A percentile compares a stretch with the other conserved stretches of the same genome.
These are phyloP conservation scores for Takifugu bimaculatus DNA, from an alignment of 2,113 vertebrate species.

Conservation along the genomic window DNA sequence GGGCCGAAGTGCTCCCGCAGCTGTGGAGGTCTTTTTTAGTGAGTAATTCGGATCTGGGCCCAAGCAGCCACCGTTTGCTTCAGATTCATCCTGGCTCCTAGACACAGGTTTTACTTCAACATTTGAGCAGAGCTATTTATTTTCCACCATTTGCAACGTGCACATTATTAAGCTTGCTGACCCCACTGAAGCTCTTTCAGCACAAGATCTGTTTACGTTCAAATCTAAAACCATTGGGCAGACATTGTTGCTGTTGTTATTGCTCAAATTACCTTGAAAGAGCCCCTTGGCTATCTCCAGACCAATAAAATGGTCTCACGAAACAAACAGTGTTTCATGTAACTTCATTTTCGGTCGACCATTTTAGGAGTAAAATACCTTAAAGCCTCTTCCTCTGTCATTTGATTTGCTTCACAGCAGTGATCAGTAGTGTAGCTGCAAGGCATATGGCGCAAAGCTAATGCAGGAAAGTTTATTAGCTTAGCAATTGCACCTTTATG, in stretches of 20 bases:
- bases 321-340: slow-evolving; percentile 24
- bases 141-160: slow-evolving; percentile 25
- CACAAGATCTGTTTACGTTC: slow-evolving; percentile 17
- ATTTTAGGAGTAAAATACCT: slow-evolving; percentile 7
- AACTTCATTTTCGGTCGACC: slow-evolving; percentile 19
- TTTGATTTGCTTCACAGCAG: slow-evolving; percentile 23
- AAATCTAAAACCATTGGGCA: slow-evolving; percentile 14
- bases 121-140: slow-evolving; percentile 42
- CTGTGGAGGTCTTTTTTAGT: slow-evolving; percentile 51
- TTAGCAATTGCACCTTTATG: slow-evolving; percentile 29
- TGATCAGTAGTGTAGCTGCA: slow-evolving; percentile 20
- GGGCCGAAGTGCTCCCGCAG: slow-evolving; percentile 46
- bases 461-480: slow-evolving; percentile 31
- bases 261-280: slow-evolving; percentile 8
- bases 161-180: slow-evolving; percentile 20
- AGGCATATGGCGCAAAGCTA: slow-evolving; percentile 22
- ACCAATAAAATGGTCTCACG: not conserved
- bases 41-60: slow-evolving; percentile 48
- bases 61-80: slow-evolving; percentile 44
- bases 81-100: slow-evolving; percentile 10
- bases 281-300: slow-evolving; percentile 3
- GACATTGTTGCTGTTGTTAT: not conserved
- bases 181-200: not conserved
- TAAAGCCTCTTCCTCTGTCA: slow-evolving; percentile 6
- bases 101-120: slow-evolving; percentile 15